Conservation (phyloP, 2,113 vertebrate species). For the Protomyctophum bolini region DNA sequence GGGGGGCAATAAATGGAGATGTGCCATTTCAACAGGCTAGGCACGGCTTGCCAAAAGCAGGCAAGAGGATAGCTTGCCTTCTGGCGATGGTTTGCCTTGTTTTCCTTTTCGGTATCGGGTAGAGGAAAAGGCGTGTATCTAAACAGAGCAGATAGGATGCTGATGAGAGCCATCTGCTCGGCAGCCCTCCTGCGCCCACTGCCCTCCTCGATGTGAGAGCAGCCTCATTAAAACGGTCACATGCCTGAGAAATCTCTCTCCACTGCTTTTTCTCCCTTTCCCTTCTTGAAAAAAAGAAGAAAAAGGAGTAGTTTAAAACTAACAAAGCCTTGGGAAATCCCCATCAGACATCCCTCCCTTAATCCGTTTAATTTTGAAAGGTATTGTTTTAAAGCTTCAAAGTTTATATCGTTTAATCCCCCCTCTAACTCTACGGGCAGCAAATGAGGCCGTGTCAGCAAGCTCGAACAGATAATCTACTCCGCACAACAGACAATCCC, state of each 20-base stretch:
- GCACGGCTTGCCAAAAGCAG: constrained; percentile 62
- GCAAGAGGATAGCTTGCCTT: constrained; percentile 60
- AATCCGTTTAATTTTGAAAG: constrained; percentile 85
- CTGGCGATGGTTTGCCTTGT: constrained; percentile 65
- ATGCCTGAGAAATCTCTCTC: constrained; percentile 72
- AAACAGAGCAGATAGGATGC: constrained; percentile 73
- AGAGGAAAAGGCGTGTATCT: constrained; percentile 67
- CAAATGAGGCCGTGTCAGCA: constrained; percentile 79
- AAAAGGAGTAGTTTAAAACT: constrained; percentile 71
- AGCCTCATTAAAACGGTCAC: constrained; percentile 75
- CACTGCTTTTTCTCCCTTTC: constrained; percentile 25
- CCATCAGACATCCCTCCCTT: constrained; percentile 78
- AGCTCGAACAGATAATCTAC: constrained; percentile 76
- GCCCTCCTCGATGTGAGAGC: constrained; percentile 71
- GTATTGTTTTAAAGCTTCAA: constrained; percentile 85
- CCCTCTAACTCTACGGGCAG: constrained; percentile 75
- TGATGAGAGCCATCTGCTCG: constrained; percentile 70
- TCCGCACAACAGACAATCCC: constrained; percentile 82
- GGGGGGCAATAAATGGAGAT: constrained; percentile 70
- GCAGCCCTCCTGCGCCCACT: constrained; percentile 58
- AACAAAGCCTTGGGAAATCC: constrained; percentile 81
- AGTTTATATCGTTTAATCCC: constrained; percentile 84
- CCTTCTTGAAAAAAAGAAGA: constrained; percentile 58
- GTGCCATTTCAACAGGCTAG: constrained; percentile 63
- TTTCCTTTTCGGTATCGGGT: constrained; percentile 63